Percentiles rank a stretch among this genome's conserved stretches.
Conservation (phyloP, 2,888 invertebrate genomes). For the Beris chalybata region DNA sequence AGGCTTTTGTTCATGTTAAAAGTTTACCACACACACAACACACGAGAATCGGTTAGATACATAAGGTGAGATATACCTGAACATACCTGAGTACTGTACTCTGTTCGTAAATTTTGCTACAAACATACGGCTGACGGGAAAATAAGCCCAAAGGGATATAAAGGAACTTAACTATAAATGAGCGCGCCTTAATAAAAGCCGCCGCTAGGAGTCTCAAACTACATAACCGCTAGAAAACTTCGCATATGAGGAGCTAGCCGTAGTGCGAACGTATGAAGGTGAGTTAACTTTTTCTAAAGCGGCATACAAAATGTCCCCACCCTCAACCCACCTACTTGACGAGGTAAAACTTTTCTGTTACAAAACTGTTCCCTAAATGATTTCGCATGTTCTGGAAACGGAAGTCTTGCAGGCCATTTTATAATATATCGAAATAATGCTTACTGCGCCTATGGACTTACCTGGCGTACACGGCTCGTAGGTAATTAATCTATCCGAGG, state of each 20-base stretch:
- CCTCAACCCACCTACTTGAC: not conserved
- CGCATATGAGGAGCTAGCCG: not conserved
- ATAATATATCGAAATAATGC: slow-evolving; percentile 11
- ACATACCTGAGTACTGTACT: not conserved
- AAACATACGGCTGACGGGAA: slow-evolving; percentile 22
- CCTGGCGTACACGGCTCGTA: no score
- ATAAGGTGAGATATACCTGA: not conserved
- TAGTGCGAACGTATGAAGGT: not conserved
- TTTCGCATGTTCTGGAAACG: slow-evolving; percentile 32
- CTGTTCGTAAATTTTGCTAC: slow-evolving; percentile 12
- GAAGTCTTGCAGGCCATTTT: slow-evolving; percentile 30
- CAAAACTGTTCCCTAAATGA: slow-evolving; percentile 31
- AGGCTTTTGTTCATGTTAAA: slow-evolving; percentile 24
- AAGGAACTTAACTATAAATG: slow-evolving; percentile 18
- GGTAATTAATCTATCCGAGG: no score
- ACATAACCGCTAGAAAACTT: slow-evolving; percentile 25
- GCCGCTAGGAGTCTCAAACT: slow-evolving; percentile 13
- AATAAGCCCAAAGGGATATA: slow-evolving; percentile 30
- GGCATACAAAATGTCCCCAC: not conserved
- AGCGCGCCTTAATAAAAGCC: slow-evolving; percentile 30
- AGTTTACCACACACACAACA: slow-evolving; percentile 9
- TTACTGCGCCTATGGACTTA: slow-evolving; percentile 1
- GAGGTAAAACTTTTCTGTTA: slow-evolving; percentile 29
- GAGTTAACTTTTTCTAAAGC: not conserved
- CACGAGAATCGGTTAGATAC: not conserved